Percentiles rank a stretch among this genome's conserved stretches.
Conservation (phyloP, 1,140 invertebrate genomes). For the Condylostylus longicornis region DNA sequence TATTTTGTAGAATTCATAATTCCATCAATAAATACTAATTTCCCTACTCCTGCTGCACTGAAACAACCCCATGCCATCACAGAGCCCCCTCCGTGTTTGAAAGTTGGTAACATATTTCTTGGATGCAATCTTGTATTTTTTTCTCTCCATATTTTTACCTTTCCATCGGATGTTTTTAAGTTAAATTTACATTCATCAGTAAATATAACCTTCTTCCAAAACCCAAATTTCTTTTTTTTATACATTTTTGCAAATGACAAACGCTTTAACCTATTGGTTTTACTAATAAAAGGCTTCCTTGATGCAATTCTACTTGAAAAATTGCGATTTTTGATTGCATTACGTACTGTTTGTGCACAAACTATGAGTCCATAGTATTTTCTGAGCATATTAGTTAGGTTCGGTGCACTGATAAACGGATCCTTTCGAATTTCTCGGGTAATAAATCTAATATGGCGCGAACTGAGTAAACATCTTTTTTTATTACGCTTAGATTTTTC, state of each 20-base stretch:
- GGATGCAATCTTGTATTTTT: conserved; percentile 9
- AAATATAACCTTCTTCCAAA: conserved; percentile 14
- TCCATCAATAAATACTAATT: conserved; percentile 13
- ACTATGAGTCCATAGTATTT: too few species aligned
- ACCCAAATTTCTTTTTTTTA: conserved; percentile 5
- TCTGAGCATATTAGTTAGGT: too few species aligned
- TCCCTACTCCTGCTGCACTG: conserved; percentile 12
- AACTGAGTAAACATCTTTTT: too few species aligned
- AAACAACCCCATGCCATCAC: conserved; percentile 30
- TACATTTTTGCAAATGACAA: conserved; percentile 12
- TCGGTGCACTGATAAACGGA: too few species aligned
- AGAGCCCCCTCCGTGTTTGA: conserved; percentile 26
- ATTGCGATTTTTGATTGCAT: conserved; percentile 3
- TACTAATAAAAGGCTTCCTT: conserved; percentile 11
- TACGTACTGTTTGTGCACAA: conserved; percentile 4
- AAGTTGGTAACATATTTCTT: conserved; percentile 15
- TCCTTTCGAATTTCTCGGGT: too few species aligned
- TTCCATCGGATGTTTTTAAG: conserved; percentile 11
- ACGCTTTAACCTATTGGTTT: conserved; percentile 11
- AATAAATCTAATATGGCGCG: too few species aligned
- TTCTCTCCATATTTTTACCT: conserved; percentile 10
- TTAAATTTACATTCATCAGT: conserved; percentile 21
- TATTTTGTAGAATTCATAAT: conserved; percentile 10
- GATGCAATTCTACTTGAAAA: conserved; percentile 3
- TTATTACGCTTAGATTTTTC: too few species aligned